phyloP scores from a whole-genome alignment of 2,113 vertebrate genomes.

The Mus pahari region DNA sequence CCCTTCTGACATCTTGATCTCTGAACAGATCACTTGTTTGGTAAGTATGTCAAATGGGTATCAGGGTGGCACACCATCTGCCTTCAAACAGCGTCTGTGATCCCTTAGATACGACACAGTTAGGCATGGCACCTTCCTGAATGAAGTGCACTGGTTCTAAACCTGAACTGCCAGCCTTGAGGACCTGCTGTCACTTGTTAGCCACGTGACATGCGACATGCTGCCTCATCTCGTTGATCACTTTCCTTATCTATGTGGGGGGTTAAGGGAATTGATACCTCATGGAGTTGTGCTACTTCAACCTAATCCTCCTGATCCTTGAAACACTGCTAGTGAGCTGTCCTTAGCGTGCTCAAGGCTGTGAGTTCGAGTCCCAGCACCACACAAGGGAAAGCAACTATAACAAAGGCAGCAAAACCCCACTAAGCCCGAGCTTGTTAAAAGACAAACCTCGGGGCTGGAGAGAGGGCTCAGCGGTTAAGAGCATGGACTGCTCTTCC shows the following conservation, averaged over 20 bases:
- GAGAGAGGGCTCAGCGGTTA: no score
- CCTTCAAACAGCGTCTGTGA: not conserved
- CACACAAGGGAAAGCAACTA: not conserved
- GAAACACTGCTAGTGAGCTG: not conserved
- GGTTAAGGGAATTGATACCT: not conserved
- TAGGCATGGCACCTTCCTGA: not conserved
- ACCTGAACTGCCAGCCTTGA: not conserved
- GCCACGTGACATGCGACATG: not conserved
- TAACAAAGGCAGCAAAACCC: not conserved
- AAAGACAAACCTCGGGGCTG: not conserved
- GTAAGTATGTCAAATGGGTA: not conserved
- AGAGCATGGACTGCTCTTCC: no score
- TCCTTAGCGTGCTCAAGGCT: not conserved
- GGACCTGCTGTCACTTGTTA: not conserved
- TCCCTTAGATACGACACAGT: not conserved
- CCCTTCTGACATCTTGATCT: not conserved
- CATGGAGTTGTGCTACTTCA: not conserved
- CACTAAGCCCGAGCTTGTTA: not conserved
- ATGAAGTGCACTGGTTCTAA: not conserved
- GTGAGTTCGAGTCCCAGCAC: not conserved
- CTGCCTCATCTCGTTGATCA: not conserved
- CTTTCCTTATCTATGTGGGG: slow-evolving; percentile 4
- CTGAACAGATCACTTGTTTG: not conserved
- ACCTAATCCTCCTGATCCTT: not conserved
- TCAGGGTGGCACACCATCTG: not conserved